Evolutionary conservation across 2,113 vertebrate genomes (phyloP).

Genomic region (Podiceps cristatus): DNA sequence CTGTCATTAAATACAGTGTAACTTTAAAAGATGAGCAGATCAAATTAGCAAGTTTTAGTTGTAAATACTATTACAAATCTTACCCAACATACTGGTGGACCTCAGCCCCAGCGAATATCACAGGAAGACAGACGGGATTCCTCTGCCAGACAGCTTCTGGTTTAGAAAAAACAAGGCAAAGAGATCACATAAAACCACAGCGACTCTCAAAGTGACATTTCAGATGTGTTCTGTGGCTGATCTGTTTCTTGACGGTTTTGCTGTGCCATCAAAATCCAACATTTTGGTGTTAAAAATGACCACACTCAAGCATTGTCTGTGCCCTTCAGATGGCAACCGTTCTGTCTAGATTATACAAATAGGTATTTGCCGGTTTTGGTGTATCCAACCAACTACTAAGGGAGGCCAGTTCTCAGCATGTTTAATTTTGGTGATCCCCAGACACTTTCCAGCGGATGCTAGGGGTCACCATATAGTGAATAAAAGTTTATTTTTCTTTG

Average conservation of each 20-base stretch:
- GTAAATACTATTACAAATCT: background rate
- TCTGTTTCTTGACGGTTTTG: background rate
- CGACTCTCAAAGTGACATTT: background rate
- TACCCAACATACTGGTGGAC: background rate
- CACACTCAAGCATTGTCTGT: background rate
- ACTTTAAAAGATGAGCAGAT: background rate
- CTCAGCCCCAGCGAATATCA: background rate
- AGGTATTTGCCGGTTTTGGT: background rate
- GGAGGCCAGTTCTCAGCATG: background rate
- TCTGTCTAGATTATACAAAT: fast-evolving
- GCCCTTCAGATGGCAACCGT: background rate
- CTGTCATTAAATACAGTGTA: background rate
- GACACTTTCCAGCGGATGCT: background rate
- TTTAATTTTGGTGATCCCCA: background rate
- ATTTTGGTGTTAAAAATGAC: background rate
- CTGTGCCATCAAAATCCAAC: background rate
- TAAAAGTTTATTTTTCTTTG: background rate
- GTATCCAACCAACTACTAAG: background rate
- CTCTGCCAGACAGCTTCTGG: background rate
- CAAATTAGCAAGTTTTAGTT: background rate
- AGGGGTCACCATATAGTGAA: background rate
- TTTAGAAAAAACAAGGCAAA: background rate
- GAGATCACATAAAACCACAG: background rate
- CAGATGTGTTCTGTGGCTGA: fast-evolving
- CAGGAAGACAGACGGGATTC: background rate